Conservation (phyloP, 2,113 vertebrate genomes). For the Sisor rabdophorus region DNA sequence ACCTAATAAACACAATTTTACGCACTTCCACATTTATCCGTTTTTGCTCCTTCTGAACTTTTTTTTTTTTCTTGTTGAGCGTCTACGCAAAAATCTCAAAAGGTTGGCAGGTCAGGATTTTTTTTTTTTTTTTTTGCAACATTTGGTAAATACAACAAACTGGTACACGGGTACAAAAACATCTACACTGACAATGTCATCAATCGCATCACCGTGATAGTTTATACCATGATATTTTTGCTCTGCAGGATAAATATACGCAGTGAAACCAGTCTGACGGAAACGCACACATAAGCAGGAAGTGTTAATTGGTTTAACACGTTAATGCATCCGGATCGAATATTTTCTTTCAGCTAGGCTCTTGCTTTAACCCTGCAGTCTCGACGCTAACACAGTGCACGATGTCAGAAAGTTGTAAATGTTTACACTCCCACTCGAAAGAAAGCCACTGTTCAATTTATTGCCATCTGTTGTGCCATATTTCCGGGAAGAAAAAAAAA, state of each 20-base stretch:
- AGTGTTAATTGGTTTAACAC: not conserved
- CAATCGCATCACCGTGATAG: not conserved
- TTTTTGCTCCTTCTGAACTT: not conserved
- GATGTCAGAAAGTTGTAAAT: not conserved
- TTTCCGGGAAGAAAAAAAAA: not conserved
- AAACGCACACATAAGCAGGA: constrained; percentile 16
- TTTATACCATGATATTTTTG: constrained; percentile 1
- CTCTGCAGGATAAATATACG: not conserved
- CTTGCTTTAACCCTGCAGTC: not conserved
- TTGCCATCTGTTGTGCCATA: constrained; percentile 47
- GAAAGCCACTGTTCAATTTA: constrained; percentile 33
- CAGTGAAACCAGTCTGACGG: constrained; percentile 24
- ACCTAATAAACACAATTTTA: too few relatives aligned
- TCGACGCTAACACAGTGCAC: constrained; percentile 1
- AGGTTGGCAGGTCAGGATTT: not conserved
- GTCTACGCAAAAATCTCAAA: not conserved
- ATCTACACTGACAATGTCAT: constrained; percentile 21
- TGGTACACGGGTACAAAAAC: constrained; percentile 25
- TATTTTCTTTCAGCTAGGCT: not conserved
- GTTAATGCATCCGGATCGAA: constrained; percentile 19
- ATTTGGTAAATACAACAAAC: constrained; percentile 41
- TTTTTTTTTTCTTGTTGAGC: not conserved
- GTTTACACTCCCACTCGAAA: constrained; percentile 22
- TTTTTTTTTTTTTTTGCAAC: too few relatives aligned
- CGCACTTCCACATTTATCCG: not conserved